Base-by-base conservation (phyloP, 2,888 invertebrate genomes). In the Noctua janthina region DNA sequence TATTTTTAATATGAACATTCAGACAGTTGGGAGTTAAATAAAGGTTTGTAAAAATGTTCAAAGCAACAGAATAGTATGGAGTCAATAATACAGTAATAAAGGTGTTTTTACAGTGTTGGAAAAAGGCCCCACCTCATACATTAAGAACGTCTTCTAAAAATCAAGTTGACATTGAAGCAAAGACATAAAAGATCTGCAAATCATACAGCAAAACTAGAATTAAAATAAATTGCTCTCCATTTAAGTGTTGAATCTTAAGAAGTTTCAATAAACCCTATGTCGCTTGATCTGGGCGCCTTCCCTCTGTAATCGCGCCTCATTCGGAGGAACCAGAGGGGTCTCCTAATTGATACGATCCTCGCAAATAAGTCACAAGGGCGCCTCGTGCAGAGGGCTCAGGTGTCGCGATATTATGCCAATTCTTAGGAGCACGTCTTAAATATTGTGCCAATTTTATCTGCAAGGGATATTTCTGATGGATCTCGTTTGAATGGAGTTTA, bases 301-400 rank as follows among this genome's bases (percentile, higher is more conserved):
- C 70, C 69, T 75, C 49, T 46, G 4, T 71, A 74, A 85, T 82
- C 78, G 70, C 51, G 17, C 15, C 39, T 74, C 72, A 73, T 81
- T 84, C 69, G 81, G 78, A 87, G 83, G 81, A 49, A 39, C 54
- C 80, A 39, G 79, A 67, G 80, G 79, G 87, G 82, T 74, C 84
- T 87, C 84, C 85, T 90, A 91, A 91, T 91, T 91, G 91, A 87
- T 90, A 87, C 49, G 78, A 84, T 82, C 80, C 46, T 76, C 51
- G 46, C 67, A 71, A 74, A 76, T 74, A 56, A 75, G 74, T 62
- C 59, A 59, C 51, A 35, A 74, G 76, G 78, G 77, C 70, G 68
- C 13, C 51, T 75, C 77, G 17, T 39, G 66, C 13, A 2, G 56
- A 72, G 82, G 81, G 51, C 86, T 84, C 91, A 90, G 90, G 89